Percentiles rank a stretch among this genome's conserved stretches.
Evolutionary conservation across 2,797 vertebrate genomes (phyloP).

Genomic region (Orestias chungarensis): DNA sequence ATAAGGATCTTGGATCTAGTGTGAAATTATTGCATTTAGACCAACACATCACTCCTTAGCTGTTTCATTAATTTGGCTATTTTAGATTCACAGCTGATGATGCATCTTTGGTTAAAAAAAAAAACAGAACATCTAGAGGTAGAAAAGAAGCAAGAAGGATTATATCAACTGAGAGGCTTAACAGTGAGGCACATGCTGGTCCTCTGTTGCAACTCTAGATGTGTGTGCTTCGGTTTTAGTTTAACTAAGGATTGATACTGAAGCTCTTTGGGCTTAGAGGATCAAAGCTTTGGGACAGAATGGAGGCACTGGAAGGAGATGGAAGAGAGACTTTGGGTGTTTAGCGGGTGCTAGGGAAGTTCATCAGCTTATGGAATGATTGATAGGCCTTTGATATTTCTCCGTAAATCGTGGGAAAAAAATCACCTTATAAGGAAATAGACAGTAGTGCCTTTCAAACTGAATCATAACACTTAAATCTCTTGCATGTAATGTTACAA

Average conservation of each 20-base stretch:
- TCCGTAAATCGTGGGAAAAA: slow-evolving; percentile 25
- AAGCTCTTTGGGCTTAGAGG: slow-evolving; percentile 71
- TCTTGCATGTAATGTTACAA: neutral
- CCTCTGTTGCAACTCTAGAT: slow-evolving; percentile 48
- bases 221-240: slow-evolving; percentile 67
- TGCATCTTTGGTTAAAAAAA: slow-evolving; percentile 29
- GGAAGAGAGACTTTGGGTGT: slow-evolving; percentile 66
- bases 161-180: slow-evolving; percentile 62
- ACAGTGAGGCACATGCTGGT: slow-evolving; percentile 48
- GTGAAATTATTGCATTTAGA: slow-evolving; percentile 47
- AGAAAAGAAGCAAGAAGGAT: slow-evolving; percentile 57
- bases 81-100: slow-evolving; percentile 8
- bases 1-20: slow-evolving; percentile 10
- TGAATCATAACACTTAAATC: no score
- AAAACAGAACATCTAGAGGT: slow-evolving; percentile 41
- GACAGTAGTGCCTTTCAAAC: slow-evolving; percentile 1
- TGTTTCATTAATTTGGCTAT: slow-evolving; percentile 1
- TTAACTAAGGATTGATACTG: slow-evolving; percentile 67
- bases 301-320: slow-evolving; percentile 59
- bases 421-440: slow-evolving; percentile 24
- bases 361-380: slow-evolving; percentile 65
- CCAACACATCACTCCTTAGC: slow-evolving; percentile 37
- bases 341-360: slow-evolving; percentile 61
- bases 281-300: slow-evolving; percentile 72
- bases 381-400: slow-evolving; percentile 47